Conservation (phyloP, 2,888 invertebrate genomes). For the Tachina lurida region DNA sequence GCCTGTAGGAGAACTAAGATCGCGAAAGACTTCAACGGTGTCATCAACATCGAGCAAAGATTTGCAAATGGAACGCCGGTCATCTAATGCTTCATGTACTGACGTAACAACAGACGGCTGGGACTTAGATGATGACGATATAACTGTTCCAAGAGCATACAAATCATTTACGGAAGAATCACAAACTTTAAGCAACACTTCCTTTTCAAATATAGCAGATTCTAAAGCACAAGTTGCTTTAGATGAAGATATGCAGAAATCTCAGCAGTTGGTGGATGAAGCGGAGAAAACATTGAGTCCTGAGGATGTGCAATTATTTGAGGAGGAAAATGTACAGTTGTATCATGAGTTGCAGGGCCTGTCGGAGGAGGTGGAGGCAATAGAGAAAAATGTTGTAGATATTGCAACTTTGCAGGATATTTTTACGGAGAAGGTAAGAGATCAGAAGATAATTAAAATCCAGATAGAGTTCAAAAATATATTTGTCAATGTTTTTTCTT, state of each 20-base stretch:
- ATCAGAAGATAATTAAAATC: not conserved
- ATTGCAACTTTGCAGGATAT: slow-evolving; percentile 97
- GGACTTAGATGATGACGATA: slow-evolving; percentile 71
- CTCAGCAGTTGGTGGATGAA: slow-evolving; percentile 78
- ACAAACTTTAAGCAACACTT: slow-evolving; percentile 21
- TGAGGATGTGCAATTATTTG: slow-evolving; percentile 96
- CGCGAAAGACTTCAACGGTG: slow-evolving; percentile 64
- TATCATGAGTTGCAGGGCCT: slow-evolving; percentile 94
- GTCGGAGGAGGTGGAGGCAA: slow-evolving; percentile 94
- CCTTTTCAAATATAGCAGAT: slow-evolving; percentile 36
- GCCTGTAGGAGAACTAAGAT: slow-evolving; percentile 76
- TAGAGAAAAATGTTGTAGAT: slow-evolving; percentile 96
- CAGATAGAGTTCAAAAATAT: not conserved
- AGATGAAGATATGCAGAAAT: slow-evolving; percentile 80
- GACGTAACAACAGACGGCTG: slow-evolving; percentile 68
- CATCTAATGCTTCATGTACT: slow-evolving; percentile 36
- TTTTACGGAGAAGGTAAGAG: slow-evolving; percentile 95
- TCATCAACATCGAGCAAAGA: slow-evolving; percentile 77
- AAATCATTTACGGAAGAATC: slow-evolving; percentile 44
- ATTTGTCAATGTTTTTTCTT: slow-evolving; percentile 7
- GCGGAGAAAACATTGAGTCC: slow-evolving; percentile 85
- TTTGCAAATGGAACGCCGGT: slow-evolving; percentile 55
- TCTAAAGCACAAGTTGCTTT: slow-evolving; percentile 76
- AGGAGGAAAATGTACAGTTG: slow-evolving; percentile 94
- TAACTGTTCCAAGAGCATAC: slow-evolving; percentile 47